phyloP scores from a whole-genome alignment of 37 sponge, comb jelly and placozoan species.

The Halichondria panicea region DNA sequence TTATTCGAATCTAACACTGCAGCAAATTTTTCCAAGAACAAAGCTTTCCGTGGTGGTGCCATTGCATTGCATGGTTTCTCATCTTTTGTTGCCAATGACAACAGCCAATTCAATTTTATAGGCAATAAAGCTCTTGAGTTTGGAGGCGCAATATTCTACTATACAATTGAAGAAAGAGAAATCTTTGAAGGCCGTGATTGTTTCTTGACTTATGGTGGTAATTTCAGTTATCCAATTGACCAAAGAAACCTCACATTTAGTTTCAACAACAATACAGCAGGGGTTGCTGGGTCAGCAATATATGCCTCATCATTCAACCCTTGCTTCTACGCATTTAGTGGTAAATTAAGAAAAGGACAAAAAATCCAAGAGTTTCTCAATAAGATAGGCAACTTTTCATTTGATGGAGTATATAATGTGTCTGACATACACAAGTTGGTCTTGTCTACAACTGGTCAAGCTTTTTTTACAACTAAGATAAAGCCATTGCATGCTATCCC shows the following conservation, averaged over 20 bases:
- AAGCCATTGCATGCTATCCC: no score
- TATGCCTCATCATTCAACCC: neutral
- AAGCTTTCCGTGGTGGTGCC: conserved; percentile 11
- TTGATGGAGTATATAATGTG: no score
- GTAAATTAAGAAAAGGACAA: no score
- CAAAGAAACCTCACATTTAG: neutral
- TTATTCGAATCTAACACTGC: neutral
- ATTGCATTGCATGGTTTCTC: conserved; percentile 23
- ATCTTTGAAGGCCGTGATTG: neutral
- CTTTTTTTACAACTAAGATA: no score
- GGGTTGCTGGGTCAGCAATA: neutral
- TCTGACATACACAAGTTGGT: no score
- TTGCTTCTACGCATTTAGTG: no score
- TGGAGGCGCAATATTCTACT: conserved; percentile 24
- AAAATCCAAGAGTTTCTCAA: no score
- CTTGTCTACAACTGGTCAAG: no score
- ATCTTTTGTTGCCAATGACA: neutral
- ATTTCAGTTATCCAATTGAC: neutral
- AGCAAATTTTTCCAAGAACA: conserved; percentile 2
- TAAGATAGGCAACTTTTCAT: no score
- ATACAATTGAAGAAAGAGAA: neutral
- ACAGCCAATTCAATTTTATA: neutral
- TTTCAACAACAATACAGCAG: neutral
- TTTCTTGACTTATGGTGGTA: neutral
- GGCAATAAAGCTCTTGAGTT: neutral